These are phyloP conservation scores for Subanguina moxae DNA, from an alignment of 1,140 invertebrate genomes.

Conservation along the genomic window DNA sequence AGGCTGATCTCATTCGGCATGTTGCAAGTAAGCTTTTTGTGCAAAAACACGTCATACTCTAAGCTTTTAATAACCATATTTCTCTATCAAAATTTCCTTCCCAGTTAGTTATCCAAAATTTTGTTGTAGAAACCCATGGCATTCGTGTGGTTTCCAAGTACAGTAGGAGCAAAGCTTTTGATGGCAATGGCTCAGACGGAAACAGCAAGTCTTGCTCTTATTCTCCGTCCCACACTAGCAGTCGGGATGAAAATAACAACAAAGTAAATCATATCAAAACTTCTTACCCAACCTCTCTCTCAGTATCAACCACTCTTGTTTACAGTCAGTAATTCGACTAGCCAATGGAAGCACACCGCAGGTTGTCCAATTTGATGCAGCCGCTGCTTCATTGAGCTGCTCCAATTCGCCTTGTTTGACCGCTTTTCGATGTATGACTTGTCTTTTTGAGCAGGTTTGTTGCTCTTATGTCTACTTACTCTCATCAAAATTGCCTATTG, in stretches of 20 bases:
- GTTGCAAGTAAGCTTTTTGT: conserved; percentile 55
- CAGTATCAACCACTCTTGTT: too few species aligned
- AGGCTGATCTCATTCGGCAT: conserved; percentile 58
- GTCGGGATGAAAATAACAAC: conserved; percentile 12
- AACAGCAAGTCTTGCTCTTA: not conserved
- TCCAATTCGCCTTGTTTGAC: conserved; percentile 15
- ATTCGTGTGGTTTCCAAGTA: conserved; percentile 59
- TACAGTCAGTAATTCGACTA: too few species aligned
- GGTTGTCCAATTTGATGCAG: too few species aligned
- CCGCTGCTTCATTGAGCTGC: too few species aligned
- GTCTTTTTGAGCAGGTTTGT: conserved; percentile 40
- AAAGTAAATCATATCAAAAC: not conserved
- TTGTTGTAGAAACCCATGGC: conserved; percentile 56
- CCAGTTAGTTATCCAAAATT: conserved; percentile 15
- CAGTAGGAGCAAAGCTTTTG: conserved; percentile 54
- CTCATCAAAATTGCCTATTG: not conserved
- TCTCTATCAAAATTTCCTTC: not conserved
- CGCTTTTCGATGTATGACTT: conserved; percentile 37
- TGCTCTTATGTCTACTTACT: not conserved
- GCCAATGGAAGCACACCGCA: too few species aligned
- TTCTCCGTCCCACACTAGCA: not conserved
- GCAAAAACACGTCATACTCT: not conserved
- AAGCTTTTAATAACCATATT: not conserved
- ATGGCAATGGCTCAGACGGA: conserved; percentile 8
- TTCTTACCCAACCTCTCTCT: not conserved